Conservation (phyloP, 1,140 invertebrate genomes). For the Drosophila sulfurigaster region DNA sequence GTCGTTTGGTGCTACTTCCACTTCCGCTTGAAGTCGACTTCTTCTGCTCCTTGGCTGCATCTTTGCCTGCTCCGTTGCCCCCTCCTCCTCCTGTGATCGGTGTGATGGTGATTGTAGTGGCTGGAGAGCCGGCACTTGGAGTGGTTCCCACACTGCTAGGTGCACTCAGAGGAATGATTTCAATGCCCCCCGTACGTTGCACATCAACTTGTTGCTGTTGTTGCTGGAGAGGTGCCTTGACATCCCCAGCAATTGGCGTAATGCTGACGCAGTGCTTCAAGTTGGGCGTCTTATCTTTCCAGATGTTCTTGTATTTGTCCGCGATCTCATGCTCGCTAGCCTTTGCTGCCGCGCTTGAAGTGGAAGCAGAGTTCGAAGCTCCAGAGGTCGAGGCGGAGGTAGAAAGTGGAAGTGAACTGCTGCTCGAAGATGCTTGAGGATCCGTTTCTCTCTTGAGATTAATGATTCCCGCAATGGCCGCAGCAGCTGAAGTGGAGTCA, state of each 20-base stretch:
- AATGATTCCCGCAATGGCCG: conserved; percentile 66
- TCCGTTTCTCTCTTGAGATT: conserved; percentile 71
- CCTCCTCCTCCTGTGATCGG: conserved; percentile 87
- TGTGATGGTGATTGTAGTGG: conserved; percentile 91
- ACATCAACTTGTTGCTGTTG: conserved; percentile 62
- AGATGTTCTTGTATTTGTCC: conserved; percentile 83
- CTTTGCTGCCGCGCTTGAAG: conserved; percentile 18
- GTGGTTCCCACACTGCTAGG: conserved; percentile 31
- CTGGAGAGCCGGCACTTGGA: conserved; percentile 40
- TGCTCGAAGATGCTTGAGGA: conserved; percentile 43
- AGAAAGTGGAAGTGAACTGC: not conserved
- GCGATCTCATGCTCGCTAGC: conserved; percentile 74
- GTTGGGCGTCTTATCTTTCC: conserved; percentile 80
- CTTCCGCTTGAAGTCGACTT: conserved; percentile 24
- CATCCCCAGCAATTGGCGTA: conserved; percentile 71
- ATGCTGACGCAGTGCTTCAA: conserved; percentile 76
- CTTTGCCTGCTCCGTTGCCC: conserved; percentile 26
- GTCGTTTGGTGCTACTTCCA: conserved; percentile 47
- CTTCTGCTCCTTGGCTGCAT: conserved; percentile 50
- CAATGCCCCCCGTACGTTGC: conserved; percentile 69
- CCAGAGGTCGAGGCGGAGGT: not conserved
- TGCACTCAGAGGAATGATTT: conserved; percentile 87
- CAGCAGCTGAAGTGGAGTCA: conserved; percentile 70
- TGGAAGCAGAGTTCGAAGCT: not conserved
- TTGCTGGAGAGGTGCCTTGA: conserved; percentile 31